Percentiles rank a stretch among this genome's conserved stretches.
These are phyloP conservation scores for Monochamus saltuarius DNA, from an alignment of 1,140 invertebrate species.

Conservation along the genomic window DNA sequence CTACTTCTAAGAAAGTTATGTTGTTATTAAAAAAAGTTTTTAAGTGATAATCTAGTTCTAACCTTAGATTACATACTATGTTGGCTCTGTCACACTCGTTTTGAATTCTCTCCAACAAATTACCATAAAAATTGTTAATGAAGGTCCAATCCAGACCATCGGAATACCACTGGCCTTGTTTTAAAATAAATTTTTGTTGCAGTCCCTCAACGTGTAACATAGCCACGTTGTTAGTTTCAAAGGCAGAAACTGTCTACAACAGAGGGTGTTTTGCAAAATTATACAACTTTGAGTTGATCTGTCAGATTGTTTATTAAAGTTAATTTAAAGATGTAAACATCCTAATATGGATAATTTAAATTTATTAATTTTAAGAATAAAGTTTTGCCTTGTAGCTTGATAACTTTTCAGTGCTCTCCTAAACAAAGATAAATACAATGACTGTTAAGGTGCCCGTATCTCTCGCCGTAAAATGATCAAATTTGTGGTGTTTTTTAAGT, in stretches of 20 bases:
- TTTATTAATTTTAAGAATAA: background rate
- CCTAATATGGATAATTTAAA: background rate
- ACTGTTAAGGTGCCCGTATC: no score
- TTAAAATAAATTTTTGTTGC: constrained; percentile 30
- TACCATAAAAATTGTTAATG: constrained; percentile 25
- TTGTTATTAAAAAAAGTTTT: background rate
- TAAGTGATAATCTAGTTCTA: background rate
- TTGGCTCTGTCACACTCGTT: constrained; percentile 19
- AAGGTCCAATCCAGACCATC: constrained; percentile 39
- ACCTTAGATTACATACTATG: constrained; percentile 18
- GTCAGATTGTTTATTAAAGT: background rate
- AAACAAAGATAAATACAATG: no score
- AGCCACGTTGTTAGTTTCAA: background rate
- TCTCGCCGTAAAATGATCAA: no score
- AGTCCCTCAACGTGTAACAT: constrained; percentile 17
- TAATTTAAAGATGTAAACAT: background rate
- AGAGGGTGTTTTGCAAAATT: background rate
- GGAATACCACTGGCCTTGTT: constrained; percentile 41
- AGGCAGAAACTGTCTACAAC: constrained; percentile 9
- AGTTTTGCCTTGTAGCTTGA: no score
- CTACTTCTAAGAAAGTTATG: constrained; percentile 1
- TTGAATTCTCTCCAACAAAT: constrained; percentile 28
- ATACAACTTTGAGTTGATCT: background rate
- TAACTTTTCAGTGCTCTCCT: no score
- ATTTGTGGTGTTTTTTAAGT: no score